These are phyloP conservation scores for Eupithecia centaureata DNA, from an alignment of 2,888 invertebrate species.

Conservation along the genomic window DNA sequence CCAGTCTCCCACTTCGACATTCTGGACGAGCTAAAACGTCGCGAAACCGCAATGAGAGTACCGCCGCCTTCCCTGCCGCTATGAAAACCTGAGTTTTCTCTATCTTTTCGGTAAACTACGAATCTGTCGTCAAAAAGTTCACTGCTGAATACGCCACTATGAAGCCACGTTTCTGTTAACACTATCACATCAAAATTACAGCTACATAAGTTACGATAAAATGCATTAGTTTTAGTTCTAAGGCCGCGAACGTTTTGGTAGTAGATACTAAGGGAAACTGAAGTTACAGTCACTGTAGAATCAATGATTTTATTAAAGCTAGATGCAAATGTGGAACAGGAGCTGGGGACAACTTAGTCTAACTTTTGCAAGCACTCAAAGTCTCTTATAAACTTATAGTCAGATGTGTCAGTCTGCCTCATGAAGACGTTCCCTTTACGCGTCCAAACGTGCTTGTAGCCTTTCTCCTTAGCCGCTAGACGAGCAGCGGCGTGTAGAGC, in stretches of 20 bases:
- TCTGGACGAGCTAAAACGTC: background rate
- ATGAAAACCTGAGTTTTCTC: background rate
- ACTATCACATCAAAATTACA: background rate
- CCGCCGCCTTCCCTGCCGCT: background rate
- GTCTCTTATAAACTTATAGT: background rate
- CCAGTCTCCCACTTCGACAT: background rate
- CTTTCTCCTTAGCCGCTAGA: background rate
- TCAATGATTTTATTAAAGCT: background rate
- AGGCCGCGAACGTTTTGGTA: background rate
- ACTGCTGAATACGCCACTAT: background rate
- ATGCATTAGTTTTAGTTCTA: background rate
- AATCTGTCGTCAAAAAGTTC: background rate
- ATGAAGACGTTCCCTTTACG: background rate
- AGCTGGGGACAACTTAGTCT: background rate
- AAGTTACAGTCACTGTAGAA: background rate
- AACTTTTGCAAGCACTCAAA: background rate
- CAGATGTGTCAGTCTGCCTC: background rate
- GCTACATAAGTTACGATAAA: background rate
- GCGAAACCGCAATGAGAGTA: background rate
- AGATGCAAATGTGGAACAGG: background rate
- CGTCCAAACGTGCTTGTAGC: background rate
- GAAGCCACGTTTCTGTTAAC: constrained; percentile 1
- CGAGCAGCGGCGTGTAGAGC: background rate
- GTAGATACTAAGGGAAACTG: background rate
- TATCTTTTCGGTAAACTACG: background rate